Evolutionary conservation across 2,888 invertebrate species (phyloP), one percentile per base, ranked within the genome.

Genomic region (Drosophila algonquin): DNA sequence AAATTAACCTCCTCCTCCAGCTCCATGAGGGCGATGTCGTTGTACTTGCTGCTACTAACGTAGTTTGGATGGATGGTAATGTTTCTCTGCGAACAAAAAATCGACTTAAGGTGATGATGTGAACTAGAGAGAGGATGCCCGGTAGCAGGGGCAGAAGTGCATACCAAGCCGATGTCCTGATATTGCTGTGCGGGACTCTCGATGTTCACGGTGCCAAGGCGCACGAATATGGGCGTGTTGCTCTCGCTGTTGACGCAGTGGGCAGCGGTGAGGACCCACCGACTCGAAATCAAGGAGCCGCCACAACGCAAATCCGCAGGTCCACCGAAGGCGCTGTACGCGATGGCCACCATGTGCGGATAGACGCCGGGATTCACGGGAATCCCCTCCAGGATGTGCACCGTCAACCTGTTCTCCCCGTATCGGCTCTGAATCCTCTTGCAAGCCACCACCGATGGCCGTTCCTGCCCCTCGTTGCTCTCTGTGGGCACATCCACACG

Each of bases 321-420:
- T 0, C 50, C 59, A 1, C 63, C 85, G 14, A 87, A 78, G 5
- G n/a, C 30, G 6, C 60, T 63, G 18, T 76, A 87, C 4, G 89
- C 90, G 9, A 91, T 79, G 2, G 87, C 91, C 12, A 78, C 91
- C 91, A 91, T 91, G 59, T 91, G 91, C 1, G 92, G 91, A 74
- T 90, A 92, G 12, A 84, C 77, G 4, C 90, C 91, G 6, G 75
- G 54, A 0, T 75, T 76, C 0, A 90, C 89, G 1, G 81, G 78
- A 7, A 76, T 68, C 2, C 92, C 91, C 4, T 80, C 85, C 7
- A 91, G 63, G 35, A 92, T 92, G 44, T 92, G 90, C 0, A 55
- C 50, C 4, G 82, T 79, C 5, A 91, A 45, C 0, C 40, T 10
- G 5, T 56, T 48, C 9, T 8, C 9, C 1, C 16, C 46, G 5